These are phyloP conservation scores for Sminthurides aquaticus DNA, from an alignment of 2,888 invertebrate species.

Conservation along the genomic window DNA sequence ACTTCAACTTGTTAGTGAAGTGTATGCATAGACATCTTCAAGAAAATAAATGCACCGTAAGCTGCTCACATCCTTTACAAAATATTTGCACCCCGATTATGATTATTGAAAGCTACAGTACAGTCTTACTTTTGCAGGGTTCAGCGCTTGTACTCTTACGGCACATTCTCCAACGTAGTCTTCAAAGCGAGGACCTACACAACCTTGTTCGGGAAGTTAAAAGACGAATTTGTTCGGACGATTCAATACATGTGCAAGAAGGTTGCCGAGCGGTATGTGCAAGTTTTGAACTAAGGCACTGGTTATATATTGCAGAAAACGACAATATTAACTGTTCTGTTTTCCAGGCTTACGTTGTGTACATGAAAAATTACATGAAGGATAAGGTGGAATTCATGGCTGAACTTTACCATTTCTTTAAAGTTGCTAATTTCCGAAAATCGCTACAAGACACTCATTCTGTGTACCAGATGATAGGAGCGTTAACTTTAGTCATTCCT, in stretches of 20 bases:
- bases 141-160: conserved; percentile 14
- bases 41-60: conserved; percentile 22
- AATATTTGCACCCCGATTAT: too few relatives aligned
- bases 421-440: conserved; percentile 5
- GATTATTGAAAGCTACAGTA: neutral
- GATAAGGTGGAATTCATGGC: conserved; percentile 6
- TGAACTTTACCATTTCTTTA: conserved; percentile 19
- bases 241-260: conserved; percentile 18
- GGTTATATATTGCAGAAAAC: neutral
- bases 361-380: conserved; percentile 19
- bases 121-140: conserved; percentile 7
- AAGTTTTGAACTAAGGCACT: neutral
- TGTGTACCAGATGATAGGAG: conserved; percentile 10
- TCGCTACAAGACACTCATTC: conserved; percentile 10
- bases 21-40: conserved; percentile 19
- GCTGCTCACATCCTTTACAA: neutral
- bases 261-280: conserved; percentile 20
- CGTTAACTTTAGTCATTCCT: conserved; percentile 5
- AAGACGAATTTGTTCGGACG: conserved; percentile 15
- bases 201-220: conserved; percentile 14
- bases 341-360: conserved; percentile 16
- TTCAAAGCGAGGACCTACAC: conserved; percentile 6
- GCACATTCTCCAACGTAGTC: conserved; percentile 18
- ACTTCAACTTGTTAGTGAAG: conserved; percentile 17
- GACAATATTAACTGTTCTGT: neutral